Conservation (phyloP, 2,888 invertebrate species). For the Hirtodrosophila confusa region DNA sequence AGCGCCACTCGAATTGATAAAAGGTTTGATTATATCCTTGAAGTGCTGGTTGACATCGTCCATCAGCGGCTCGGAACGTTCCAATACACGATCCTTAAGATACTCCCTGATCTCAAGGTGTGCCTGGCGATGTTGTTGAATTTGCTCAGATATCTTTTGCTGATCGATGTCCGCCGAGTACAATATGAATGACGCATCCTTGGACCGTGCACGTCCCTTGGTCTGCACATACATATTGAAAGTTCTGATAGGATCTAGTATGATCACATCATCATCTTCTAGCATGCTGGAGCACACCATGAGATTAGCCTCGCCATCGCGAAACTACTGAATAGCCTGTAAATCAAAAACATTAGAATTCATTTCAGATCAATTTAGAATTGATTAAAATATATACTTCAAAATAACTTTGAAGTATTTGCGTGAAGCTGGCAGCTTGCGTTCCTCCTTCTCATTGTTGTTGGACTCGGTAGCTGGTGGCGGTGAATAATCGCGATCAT, state of each 20-base stretch:
- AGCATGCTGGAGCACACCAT: constrained; percentile 91
- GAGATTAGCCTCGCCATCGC: constrained; percentile 87
- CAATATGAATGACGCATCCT: constrained; percentile 87
- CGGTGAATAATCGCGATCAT: constrained; percentile 84
- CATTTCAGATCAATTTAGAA: too few species aligned
- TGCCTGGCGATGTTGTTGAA: too few species aligned
- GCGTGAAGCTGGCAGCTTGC: constrained; percentile 85
- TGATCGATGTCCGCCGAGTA: too few species aligned
- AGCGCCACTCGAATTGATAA: constrained; percentile 68
- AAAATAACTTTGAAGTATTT: constrained; percentile 89
- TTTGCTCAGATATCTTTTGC: too few species aligned
- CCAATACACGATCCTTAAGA: constrained; percentile 86
- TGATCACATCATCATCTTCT: constrained; percentile 93
- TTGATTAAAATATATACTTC: too few species aligned
- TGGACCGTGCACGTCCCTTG: constrained; percentile 92
- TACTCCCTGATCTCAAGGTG: constrained; percentile 86
- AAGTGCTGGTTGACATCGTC: constrained; percentile 86
- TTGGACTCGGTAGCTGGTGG: constrained; percentile 62
- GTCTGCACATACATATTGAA: constrained; percentile 95
- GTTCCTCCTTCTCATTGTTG: constrained; percentile 76
- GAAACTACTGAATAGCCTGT: constrained; percentile 86
- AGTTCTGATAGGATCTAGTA: constrained; percentile 89
- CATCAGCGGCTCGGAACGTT: constrained; percentile 85
- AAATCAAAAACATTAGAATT: constrained; percentile 13
- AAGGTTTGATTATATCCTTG: constrained; percentile 81